Conservation (phyloP, 92 coral and sea anemone species). For the Zoanthus sociatus region DNA sequence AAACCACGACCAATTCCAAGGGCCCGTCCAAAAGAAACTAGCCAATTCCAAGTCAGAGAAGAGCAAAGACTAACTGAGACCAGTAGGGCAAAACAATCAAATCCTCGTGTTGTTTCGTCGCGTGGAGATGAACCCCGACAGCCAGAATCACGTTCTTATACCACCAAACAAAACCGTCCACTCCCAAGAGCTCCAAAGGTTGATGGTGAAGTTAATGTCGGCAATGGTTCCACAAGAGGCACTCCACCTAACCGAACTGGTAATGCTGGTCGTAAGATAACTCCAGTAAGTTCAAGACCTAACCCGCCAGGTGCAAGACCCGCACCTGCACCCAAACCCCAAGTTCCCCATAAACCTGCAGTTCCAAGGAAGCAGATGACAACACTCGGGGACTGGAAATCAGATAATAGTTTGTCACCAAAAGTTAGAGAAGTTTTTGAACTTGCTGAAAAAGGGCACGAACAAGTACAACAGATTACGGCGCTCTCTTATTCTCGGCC, state of each 20-base stretch:
- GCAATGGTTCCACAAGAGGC: slow-evolving; percentile 27
- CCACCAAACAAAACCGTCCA: slow-evolving; percentile 31
- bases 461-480: slow-evolving; percentile 67
- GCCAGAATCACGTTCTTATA: background rate
- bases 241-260: slow-evolving; percentile 47
- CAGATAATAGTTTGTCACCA: slow-evolving; percentile 68
- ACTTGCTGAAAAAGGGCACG: slow-evolving; percentile 70
- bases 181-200: slow-evolving; percentile 30
- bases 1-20: slow-evolving; percentile 61
- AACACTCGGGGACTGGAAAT: slow-evolving; percentile 48
- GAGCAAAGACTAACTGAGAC: slow-evolving; percentile 49
- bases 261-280: slow-evolving; percentile 31
- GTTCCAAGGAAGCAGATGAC: slow-evolving; percentile 62
- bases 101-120: background rate
- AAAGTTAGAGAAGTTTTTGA: slow-evolving; percentile 72
- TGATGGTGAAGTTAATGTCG: background rate
- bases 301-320: slow-evolving; percentile 38
- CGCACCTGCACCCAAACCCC: slow-evolving; percentile 74
- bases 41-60: slow-evolving; percentile 8
- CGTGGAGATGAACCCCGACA: slow-evolving; percentile 19
- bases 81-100: slow-evolving; percentile 18
- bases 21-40: slow-evolving; percentile 69
- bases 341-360: slow-evolving; percentile 80
- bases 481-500: slow-evolving; percentile 76
- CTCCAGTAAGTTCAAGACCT: slow-evolving; percentile 39